These are phyloP conservation scores for Chloroceryle inda DNA, from an alignment of 2,797 vertebrate genomes.

Conservation along the genomic window DNA sequence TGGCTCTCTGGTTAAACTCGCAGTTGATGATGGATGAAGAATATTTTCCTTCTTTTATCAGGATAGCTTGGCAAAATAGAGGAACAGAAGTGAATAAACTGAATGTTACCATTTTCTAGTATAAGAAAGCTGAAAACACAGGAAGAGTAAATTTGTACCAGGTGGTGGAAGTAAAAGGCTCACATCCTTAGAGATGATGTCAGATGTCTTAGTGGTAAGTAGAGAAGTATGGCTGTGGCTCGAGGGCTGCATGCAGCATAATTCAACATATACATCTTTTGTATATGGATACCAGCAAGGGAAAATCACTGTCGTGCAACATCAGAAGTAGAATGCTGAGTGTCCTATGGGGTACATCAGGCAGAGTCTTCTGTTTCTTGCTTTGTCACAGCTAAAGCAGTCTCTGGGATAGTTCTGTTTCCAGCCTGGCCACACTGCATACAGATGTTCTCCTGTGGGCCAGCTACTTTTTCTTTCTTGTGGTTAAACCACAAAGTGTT, in stretches of 20 bases:
- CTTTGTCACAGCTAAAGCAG: not conserved
- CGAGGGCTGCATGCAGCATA: not conserved
- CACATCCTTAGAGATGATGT: not conserved
- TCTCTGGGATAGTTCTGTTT: not conserved
- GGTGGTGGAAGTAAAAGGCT: not conserved
- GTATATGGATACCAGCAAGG: not conserved
- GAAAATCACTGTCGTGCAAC: not conserved
- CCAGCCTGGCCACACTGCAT: not conserved
- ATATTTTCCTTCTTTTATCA: not conserved
- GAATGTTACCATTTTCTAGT: not conserved
- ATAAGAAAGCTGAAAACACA: not conserved
- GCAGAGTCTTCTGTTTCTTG: not conserved
- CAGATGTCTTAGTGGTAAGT: not conserved
- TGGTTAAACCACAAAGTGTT: not conserved
- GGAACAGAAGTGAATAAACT: not conserved
- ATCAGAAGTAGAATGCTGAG: not conserved
- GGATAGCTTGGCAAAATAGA: not conserved
- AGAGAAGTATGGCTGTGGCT: not conserved
- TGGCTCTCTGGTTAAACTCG: not conserved
- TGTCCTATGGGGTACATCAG: not conserved
- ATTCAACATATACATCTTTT: not conserved
- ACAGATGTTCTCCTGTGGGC: not conserved
- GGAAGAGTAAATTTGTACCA: not conserved
- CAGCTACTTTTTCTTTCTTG: not conserved
- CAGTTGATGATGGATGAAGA: not conserved